Conservation (phyloP, 2,888 invertebrate species). For the Eupithecia abbreviata region DNA sequence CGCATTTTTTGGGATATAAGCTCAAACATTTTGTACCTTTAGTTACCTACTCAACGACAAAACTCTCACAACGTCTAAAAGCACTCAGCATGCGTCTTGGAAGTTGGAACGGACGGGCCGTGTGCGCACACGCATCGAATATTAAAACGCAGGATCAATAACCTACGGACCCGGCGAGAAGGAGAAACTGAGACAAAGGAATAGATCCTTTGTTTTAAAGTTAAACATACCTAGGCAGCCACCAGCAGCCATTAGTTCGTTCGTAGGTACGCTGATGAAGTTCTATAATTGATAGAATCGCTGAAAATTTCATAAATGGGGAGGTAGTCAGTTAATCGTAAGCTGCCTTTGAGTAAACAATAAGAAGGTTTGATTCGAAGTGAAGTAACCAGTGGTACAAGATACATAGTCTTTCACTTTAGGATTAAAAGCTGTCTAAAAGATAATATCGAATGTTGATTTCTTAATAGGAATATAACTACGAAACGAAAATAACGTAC, state of each 20-base stretch:
- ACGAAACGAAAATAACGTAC: neutral
- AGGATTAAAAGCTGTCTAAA: neutral
- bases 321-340: neutral
- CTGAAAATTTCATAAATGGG: too few relatives aligned
- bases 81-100: neutral
- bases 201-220: slow-evolving; percentile 4
- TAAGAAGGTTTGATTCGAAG: neutral
- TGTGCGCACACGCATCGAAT: slow-evolving; percentile 61
- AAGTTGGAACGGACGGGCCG: slow-evolving; percentile 9
- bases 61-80: slow-evolving; percentile 13
- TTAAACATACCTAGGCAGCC: too few relatives aligned
- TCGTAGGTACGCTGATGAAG: too few relatives aligned
- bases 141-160: slow-evolving; percentile 69
- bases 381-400: neutral
- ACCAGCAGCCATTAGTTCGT: too few relatives aligned
- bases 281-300: neutral
- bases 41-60: neutral
- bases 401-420: neutral
- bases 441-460: neutral
- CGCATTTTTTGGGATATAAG: neutral
- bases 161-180: slow-evolving; percentile 49
- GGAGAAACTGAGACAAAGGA: slow-evolving; percentile 29
- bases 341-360: neutral
- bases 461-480: neutral
- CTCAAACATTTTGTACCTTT: neutral